Base-by-base conservation (phyloP, 2,797 vertebrate species). In the Rhinoraja longicauda region DNA sequence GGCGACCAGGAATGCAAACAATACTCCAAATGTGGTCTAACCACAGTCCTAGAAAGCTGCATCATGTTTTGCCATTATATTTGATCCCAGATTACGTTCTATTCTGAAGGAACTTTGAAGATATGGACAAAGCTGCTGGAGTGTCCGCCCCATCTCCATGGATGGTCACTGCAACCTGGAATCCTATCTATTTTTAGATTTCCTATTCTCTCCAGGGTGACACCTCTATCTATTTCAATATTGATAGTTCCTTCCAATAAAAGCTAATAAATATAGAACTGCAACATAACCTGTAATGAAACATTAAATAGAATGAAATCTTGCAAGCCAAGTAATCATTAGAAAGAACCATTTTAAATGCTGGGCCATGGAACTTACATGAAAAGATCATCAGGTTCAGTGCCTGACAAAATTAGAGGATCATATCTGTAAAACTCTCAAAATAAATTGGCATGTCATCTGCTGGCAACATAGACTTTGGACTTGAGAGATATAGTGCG, bases 171-270 rank as follows among this genome's bases (percentile, higher is more conserved):
- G 62, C 29, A 32, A 32, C 62, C 59, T 32, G 59, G 57, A 15
- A 17, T 6, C 29, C n/a, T 86, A n/a, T 19, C 82, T 67, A 88
- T 88, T 88, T 88, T 88, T 62, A 88, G 62, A 67, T 88, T 88
- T 88, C 59, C 62, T 21, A 36, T 36, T 88, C n/a, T 67, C 64
- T 64, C 62, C 6, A 88, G 21, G 62, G 62, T 88, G 15, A 62
- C n/a, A 67, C 64, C 88, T 67, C 84, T 67, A 39, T 78, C 76
- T 77, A 62, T 32, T 32, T 86, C n/a, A 86, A 86, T 64, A 86
- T 86, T 64, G 17, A 88, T 67, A 88, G 32, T 36, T 59, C 2
- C 32, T 9, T 67, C 67, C 88, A 88, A 88, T 36, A 36, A 17
- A 88, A n/a, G 84, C 15, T 32, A 88, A 36, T 32, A 8, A 88